phyloP scores from a whole-genome alignment of 1,140 invertebrate genomes.

The Diorhabda elongata region DNA sequence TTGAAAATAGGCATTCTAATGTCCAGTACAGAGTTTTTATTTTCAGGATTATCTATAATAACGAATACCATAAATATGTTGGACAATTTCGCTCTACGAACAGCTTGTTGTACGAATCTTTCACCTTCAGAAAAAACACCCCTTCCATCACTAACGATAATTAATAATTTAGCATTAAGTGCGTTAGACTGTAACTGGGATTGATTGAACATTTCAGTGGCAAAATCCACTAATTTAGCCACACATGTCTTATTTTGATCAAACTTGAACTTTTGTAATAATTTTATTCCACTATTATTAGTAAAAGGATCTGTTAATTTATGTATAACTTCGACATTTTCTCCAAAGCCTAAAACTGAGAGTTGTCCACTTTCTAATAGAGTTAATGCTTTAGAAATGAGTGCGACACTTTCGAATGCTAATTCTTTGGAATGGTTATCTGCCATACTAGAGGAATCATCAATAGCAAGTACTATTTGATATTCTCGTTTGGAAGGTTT shows the following conservation, averaged over 20 bases:
- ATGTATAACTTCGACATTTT: slow-evolving; percentile 77
- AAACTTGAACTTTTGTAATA: slow-evolving; percentile 75
- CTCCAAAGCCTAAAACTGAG: slow-evolving; percentile 89
- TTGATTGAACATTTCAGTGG: slow-evolving; percentile 64
- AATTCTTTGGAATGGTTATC: slow-evolving; percentile 87
- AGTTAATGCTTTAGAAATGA: slow-evolving; percentile 85
- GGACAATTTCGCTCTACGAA: slow-evolving; percentile 72
- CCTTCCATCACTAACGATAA: slow-evolving; percentile 92
- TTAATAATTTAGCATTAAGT: slow-evolving; percentile 75
- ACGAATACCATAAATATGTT: slow-evolving; percentile 93
- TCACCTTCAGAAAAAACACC: slow-evolving; percentile 88
- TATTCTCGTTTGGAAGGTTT: slow-evolving; percentile 95
- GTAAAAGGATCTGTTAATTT: slow-evolving; percentile 82
- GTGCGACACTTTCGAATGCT: slow-evolving; percentile 89
- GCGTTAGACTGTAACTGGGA: slow-evolving; percentile 27
- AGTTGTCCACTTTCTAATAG: slow-evolving; percentile 92
- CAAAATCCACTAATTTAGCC: slow-evolving; percentile 73
- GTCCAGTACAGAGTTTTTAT: slow-evolving; percentile 91
- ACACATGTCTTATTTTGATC: slow-evolving; percentile 78
- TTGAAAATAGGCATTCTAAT: slow-evolving; percentile 74
- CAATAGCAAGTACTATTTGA: slow-evolving; percentile 93
- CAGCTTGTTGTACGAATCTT: slow-evolving; percentile 69
- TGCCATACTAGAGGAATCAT: slow-evolving; percentile 93
- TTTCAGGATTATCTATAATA: slow-evolving; percentile 89
- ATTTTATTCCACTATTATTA: slow-evolving; percentile 72